phyloP scores from a whole-genome alignment of 1,140 invertebrate species.

The Drosophila cardini region DNA sequence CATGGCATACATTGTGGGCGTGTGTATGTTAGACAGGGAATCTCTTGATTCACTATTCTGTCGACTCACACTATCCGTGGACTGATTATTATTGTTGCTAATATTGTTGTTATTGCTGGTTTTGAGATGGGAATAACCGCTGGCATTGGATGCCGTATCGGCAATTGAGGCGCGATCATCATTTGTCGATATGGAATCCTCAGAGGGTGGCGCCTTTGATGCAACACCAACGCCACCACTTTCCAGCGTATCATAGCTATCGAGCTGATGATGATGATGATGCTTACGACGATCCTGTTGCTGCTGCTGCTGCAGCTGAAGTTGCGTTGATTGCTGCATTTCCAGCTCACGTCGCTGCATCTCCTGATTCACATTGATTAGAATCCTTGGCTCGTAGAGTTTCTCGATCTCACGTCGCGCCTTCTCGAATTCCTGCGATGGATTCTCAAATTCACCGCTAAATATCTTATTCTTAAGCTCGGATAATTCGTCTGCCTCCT shows the following conservation, averaged over 20 bases:
- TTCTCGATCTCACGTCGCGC: conserved; percentile 91
- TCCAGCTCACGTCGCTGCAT: conserved; percentile 32
- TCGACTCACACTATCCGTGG: conserved; percentile 59
- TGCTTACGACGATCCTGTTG: conserved; percentile 32
- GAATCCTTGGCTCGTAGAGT: conserved; percentile 92
- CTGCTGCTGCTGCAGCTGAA: conserved; percentile 4
- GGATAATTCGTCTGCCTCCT: conserved; percentile 96
- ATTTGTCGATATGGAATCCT: conserved; percentile 74
- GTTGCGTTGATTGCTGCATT: not conserved
- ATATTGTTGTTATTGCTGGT: conserved; percentile 54
- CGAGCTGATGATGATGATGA: conserved; percentile 42
- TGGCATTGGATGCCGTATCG: conserved; percentile 71
- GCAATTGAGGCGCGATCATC: conserved; percentile 66
- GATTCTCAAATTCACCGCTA: conserved; percentile 89
- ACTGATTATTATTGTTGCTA: conserved; percentile 49
- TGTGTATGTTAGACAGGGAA: conserved; percentile 62
- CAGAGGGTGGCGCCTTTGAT: conserved; percentile 28
- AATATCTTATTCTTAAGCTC: conserved; percentile 94
- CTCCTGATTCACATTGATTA: conserved; percentile 88
- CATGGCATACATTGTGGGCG: conserved; percentile 58
- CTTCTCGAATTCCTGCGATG: conserved; percentile 92
- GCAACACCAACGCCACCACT: not conserved
- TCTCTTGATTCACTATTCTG: conserved; percentile 81
- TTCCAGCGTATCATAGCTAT: conserved; percentile 37
- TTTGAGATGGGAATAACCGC: conserved; percentile 53